phyloP scores from a whole-genome alignment of 2,113 vertebrate genomes.

The Cephalopholis sonnerati region DNA sequence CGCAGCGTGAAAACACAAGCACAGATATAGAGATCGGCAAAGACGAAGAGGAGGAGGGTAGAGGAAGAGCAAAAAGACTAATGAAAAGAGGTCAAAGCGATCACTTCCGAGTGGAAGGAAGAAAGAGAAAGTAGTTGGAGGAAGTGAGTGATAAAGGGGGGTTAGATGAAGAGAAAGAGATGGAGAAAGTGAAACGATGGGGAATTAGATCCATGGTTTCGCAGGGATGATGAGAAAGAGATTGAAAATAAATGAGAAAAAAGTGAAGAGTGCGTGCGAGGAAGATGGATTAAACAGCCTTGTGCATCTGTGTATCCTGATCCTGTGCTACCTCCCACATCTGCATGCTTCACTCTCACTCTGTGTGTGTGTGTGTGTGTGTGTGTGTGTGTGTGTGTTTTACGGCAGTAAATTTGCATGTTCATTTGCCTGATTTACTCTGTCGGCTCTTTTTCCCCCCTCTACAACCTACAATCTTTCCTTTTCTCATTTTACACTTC shows the following conservation, averaged over 20 bases:
- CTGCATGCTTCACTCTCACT: constrained; percentile 2
- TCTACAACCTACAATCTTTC: neutral
- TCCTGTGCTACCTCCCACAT: constrained; percentile 9
- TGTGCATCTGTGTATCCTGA: constrained; percentile 38
- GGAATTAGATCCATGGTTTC: constrained; percentile 3
- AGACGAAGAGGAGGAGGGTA: neutral
- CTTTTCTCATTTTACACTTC: constrained; percentile 23
- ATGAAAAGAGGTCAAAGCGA: constrained; percentile 25
- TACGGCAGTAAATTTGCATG: constrained; percentile 44
- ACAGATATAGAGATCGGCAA: constrained; percentile 5
- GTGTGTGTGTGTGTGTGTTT: neutral
- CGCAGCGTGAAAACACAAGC: constrained; percentile 31
- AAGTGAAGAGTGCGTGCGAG: neutral
- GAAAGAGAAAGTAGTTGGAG: neutral
- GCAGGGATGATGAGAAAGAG: constrained; percentile 16
- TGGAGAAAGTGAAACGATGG: neutral
- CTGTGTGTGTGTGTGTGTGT: neutral
- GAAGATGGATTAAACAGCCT: constrained; percentile 45
- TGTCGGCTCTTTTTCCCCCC: constrained; percentile 4
- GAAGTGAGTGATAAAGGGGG: neutral
- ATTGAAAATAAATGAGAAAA: constrained; percentile 21
- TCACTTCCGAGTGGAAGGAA: constrained; percentile 10
- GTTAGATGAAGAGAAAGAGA: neutral
- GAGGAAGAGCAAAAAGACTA: constrained; percentile 3
- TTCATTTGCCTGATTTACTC: constrained; percentile 55